Evolutionary conservation across 1,140 invertebrate genomes (phyloP).

Genomic region (Spodoptera litura): DNA sequence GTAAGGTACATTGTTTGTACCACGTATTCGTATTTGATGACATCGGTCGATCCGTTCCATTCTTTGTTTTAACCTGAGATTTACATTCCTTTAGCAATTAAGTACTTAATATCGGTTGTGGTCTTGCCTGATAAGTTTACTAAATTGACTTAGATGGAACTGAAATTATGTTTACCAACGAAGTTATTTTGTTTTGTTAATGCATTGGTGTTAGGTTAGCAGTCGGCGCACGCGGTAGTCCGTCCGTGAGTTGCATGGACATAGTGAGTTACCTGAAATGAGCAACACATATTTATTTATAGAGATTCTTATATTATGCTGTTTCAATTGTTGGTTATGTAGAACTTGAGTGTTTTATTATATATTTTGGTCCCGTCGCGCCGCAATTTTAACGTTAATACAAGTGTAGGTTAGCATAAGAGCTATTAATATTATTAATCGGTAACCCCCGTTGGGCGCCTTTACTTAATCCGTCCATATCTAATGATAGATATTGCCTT

Average conservation of each 20-base stretch:
- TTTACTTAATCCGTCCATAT: constrained; percentile 86
- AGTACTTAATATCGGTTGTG: constrained; percentile 87
- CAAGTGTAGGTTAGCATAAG: constrained; percentile 73
- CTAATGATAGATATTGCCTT: constrained; percentile 86
- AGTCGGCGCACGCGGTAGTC: constrained; percentile 69
- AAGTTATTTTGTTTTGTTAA: constrained; percentile 83
- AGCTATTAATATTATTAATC: constrained; percentile 83
- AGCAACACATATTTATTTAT: constrained; percentile 83
- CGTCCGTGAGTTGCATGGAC: constrained; percentile 67
- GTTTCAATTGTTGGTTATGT: constrained; percentile 80
- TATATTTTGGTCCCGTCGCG: constrained; percentile 73
- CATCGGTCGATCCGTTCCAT: constrained; percentile 63
- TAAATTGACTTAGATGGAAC: constrained; percentile 82
- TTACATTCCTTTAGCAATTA: constrained; percentile 86
- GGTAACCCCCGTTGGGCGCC: constrained; percentile 84
- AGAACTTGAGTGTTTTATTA: constrained; percentile 69
- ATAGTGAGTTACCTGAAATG: constrained; percentile 84
- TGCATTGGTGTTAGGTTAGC: constrained; percentile 68
- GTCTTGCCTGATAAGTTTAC: constrained; percentile 87
- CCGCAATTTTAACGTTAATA: constrained; percentile 63
- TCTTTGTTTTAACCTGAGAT: constrained; percentile 68
- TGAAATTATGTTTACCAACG: constrained; percentile 86
- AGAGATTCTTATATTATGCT: constrained; percentile 80
- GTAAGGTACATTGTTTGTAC: constrained; percentile 53
- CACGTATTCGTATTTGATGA: constrained; percentile 44